These are phyloP conservation scores for Gymnothorax javanicus DNA, from an alignment of 2,797 vertebrate species.

Conservation along the genomic window DNA sequence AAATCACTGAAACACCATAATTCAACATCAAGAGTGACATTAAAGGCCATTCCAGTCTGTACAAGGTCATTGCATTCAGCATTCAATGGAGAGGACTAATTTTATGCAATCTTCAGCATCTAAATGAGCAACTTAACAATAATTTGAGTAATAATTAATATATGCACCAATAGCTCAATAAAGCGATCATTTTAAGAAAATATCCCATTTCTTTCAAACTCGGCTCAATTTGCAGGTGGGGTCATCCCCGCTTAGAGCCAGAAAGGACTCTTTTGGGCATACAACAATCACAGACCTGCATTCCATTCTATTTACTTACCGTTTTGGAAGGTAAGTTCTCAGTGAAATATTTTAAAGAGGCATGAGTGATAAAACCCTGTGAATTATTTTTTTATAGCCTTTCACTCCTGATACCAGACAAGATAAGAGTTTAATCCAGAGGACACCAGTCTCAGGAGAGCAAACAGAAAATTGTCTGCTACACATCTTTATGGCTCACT, in stretches of 20 bases:
- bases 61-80: neutral
- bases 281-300: neutral
- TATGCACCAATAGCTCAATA: neutral
- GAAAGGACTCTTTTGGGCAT: neutral
- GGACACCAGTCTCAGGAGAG: neutral
- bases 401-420: neutral
- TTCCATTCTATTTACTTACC: neutral
- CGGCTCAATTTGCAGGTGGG: slow-evolving; percentile 12
- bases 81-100: slow-evolving; percentile 4
- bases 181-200: neutral
- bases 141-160: slow-evolving; percentile 32
- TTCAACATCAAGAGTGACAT: too few species aligned
- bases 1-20: too few species aligned
- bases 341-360: neutral
- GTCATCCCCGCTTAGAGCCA: neutral
- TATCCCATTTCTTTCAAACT: slow-evolving; percentile 18
- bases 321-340: neutral
- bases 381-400: neutral
- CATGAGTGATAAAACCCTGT: neutral
- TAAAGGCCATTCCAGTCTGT: neutral
- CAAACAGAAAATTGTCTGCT: slow-evolving; percentile 1
- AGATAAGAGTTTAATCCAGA: neutral
- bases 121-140: slow-evolving; percentile 22
- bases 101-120: slow-evolving; percentile 18
- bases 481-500: neutral